phyloP scores from a whole-genome alignment of 2,113 vertebrate species.

The Zosterops lateralis region DNA sequence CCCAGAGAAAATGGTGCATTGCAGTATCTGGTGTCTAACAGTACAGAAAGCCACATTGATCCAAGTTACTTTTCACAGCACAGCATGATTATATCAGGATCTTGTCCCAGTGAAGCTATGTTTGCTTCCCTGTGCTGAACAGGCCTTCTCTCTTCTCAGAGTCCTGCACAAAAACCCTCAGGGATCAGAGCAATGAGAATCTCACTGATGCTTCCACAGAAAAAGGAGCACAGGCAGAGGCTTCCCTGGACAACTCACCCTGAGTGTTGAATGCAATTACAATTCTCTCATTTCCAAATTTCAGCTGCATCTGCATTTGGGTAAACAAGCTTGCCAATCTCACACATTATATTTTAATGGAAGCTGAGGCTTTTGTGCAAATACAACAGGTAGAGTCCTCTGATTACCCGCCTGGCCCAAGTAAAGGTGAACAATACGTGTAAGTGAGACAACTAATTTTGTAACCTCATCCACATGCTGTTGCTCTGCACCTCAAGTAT shows the following conservation, averaged over 20 bases:
- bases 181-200: background rate
- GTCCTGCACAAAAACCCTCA: background rate
- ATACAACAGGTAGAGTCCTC: background rate
- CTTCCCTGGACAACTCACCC: background rate
- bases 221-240: background rate
- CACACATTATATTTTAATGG: background rate
- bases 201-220: background rate
- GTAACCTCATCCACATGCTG: background rate
- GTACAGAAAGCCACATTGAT: background rate
- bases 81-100: background rate
- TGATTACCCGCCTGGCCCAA: background rate
- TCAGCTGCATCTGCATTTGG: background rate
- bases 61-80: background rate
- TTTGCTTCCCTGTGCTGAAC: background rate
- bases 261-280: background rate
- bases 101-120: background rate
- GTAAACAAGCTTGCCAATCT: background rate
- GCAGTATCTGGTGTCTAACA: conserved; percentile 1
- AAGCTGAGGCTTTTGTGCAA: background rate
- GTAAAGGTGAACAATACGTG: background rate
- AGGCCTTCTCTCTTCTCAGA: background rate
- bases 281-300: background rate
- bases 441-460: background rate
- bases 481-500: background rate
- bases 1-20: conserved; percentile 14